A percentile compares a stretch with the other conserved stretches of the same genome.
Conservation (phyloP, 2,888 invertebrate genomes). For the Noctua comes region DNA sequence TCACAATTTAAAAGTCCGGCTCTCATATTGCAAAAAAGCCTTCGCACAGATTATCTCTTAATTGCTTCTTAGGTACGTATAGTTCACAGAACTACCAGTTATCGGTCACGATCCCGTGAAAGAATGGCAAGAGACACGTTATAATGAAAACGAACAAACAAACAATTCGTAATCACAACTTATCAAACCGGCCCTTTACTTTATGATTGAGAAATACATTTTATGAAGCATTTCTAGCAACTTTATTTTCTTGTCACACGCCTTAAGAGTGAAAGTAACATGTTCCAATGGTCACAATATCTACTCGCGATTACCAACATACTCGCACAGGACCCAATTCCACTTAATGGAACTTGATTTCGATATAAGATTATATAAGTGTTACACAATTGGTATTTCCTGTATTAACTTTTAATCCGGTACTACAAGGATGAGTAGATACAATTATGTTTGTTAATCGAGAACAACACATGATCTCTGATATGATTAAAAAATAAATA, state of each 20-base stretch:
- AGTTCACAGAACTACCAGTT: too few species aligned
- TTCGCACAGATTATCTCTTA: not conserved
- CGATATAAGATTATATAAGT: slow-evolving; percentile 59
- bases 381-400: slow-evolving; percentile 62
- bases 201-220: slow-evolving; percentile 47
- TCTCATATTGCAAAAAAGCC: not conserved
- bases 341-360: slow-evolving; percentile 68
- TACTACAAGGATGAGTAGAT: slow-evolving; percentile 46
- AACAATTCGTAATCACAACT: not conserved
- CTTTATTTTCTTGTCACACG: slow-evolving; percentile 69
- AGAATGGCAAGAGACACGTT: not conserved
- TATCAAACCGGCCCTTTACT: slow-evolving; percentile 34
- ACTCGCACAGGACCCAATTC: slow-evolving; percentile 73
- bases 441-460: slow-evolving; percentile 35
- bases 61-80: not conserved
- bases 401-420: slow-evolving; percentile 54
- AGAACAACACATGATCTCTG: slow-evolving; percentile 16
- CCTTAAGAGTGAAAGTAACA: slow-evolving; percentile 80
- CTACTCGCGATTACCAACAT: slow-evolving; percentile 66
- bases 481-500: slow-evolving; percentile 6
- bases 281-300: slow-evolving; percentile 72
- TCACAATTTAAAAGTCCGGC: not conserved
- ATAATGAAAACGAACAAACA: slow-evolving; percentile 6
- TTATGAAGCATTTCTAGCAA: slow-evolving; percentile 52
- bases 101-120: not conserved